These are phyloP conservation scores for Tuberolachnus salignus DNA, from an alignment of 2,888 invertebrate genomes.

Conservation along the genomic window DNA sequence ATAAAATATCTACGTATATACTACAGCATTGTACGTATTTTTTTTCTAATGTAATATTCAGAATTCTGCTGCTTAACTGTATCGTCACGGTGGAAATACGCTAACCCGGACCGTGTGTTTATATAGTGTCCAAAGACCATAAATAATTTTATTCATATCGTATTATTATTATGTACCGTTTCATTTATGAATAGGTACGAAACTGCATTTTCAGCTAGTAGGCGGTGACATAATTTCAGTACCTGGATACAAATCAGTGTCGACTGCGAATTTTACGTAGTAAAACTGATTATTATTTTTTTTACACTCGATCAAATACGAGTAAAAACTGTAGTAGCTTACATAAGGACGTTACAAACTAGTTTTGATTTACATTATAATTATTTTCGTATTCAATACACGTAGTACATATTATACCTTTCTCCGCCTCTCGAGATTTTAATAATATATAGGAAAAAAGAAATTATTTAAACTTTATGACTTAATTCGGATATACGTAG, in stretches of 20 bases:
- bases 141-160: not conserved
- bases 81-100: too few relatives aligned
- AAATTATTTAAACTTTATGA: not conserved
- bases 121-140: too few relatives aligned
- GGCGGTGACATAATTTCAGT: not conserved
- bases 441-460: not conserved
- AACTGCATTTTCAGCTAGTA: too few relatives aligned
- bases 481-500: not conserved
- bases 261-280: too few relatives aligned
- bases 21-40: not conserved
- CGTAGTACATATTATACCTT: not conserved
- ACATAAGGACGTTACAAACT: not conserved
- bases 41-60: not conserved
- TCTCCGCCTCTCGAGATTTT: not conserved
- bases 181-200: too few relatives aligned
- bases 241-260: not conserved
- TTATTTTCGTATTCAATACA: not conserved
- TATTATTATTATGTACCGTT: not conserved
- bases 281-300: too few relatives aligned
- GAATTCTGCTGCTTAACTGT: not conserved
- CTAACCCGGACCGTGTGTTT: too few relatives aligned
- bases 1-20: too few relatives aligned
- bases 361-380: slow-evolving; percentile 22
- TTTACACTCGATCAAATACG: too few relatives aligned
- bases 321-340: too few relatives aligned